Evolutionary conservation across 2,888 invertebrate species (phyloP).

Genomic region (Microctonus hyperodae): DNA sequence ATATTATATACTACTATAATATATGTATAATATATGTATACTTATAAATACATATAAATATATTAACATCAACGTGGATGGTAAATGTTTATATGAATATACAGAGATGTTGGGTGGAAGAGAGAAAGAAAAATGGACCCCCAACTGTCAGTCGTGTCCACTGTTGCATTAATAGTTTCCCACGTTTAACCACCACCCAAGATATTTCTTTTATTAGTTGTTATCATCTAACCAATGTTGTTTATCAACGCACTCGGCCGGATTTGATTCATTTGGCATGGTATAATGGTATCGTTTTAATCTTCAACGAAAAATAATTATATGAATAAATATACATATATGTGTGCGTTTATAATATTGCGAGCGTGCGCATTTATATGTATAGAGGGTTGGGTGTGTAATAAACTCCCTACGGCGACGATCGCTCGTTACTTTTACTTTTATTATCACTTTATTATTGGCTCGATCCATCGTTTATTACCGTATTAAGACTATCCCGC

Average conservation of each 20-base stretch:
- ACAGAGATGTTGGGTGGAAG: background rate
- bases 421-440: slow-evolving; percentile 54
- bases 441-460: slow-evolving; percentile 60
- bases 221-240: slow-evolving; percentile 3
- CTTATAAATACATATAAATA: slow-evolving; percentile 5
- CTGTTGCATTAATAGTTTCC: slow-evolving; percentile 8
- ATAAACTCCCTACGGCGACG: slow-evolving; percentile 54
- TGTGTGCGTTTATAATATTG: slow-evolving; percentile 18
- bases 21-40: slow-evolving; percentile 2
- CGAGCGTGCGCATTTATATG: slow-evolving; percentile 12
- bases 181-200: slow-evolving; percentile 3
- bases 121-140: slow-evolving; percentile 9
- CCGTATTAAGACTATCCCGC: slow-evolving; percentile 49
- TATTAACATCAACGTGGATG: no score
- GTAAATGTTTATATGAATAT: no score
- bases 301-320: slow-evolving; percentile 7
- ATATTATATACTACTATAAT: slow-evolving; percentile 1
- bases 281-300: slow-evolving; percentile 27
- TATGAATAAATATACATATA: background rate
- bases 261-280: slow-evolving; percentile 14
- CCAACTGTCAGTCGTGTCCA: slow-evolving; percentile 12
- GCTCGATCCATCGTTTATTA: slow-evolving; percentile 50
- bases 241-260: slow-evolving; percentile 1
- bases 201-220: background rate
- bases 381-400: slow-evolving; percentile 44